Base-by-base conservation (phyloP, 2,888 invertebrate genomes). In the Autographa pulchrina region DNA sequence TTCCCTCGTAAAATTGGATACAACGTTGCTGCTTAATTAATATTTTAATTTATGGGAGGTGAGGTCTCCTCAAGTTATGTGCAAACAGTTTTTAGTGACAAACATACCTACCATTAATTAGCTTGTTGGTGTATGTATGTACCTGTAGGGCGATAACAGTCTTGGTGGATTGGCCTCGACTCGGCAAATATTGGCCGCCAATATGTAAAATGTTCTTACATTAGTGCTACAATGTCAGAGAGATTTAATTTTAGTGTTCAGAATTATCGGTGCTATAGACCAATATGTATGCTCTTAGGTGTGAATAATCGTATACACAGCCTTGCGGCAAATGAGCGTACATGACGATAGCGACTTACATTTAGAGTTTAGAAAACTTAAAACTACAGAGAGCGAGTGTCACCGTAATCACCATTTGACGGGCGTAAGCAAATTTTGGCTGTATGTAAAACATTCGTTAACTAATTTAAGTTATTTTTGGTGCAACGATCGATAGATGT, bases 251-350 rank as follows among this genome's bases (percentile, higher is more conserved):
- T 43, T 18, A 20, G 54, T 54, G 11, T 56, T 56, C 9, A 56
- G 25, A 20, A 56, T 48, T n/a, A 56, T 56, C 25, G 20, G 11
- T 56, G 20, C 5, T 56, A 54, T 13, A 56, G 20, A 25, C 54
- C 54, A 56, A 35, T 18, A 18, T 18, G 25, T 20, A 64, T 14
- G 11, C 64, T 48, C 43, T 38, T 32, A 48, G 8, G 58, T 70
- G 31, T 54, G 20, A 20, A 31, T 66, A 66, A 68, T 80, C 62
- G 63, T 72, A 64, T 76, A 68, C 63, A 66, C 61, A 68, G 58
- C 68, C 77, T 77, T 68, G 68, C 65, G 48, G 59, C 68, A 66
- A 63, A 77, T 77, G 66, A 77, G 52, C 56, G 41, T 66, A 38
- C 63, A 76, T 52, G 81, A 64, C 78, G 65, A 75, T 70, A 70